Base-by-base conservation (phyloP, 2,113 vertebrate genomes). In the Poecilia latipinna region DNA sequence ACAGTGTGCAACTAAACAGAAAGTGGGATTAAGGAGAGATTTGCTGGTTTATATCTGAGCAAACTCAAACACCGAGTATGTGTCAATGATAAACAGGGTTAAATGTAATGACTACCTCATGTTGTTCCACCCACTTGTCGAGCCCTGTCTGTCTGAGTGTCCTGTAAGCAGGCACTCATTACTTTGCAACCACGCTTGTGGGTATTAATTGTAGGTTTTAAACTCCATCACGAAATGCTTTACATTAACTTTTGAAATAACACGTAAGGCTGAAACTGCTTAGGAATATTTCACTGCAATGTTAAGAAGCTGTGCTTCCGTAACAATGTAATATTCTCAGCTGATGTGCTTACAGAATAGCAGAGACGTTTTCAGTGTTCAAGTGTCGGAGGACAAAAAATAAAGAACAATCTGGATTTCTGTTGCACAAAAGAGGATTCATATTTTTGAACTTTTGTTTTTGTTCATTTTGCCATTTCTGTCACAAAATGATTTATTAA, bases 11-110 rank as follows among this genome's bases (percentile, higher is more conserved):
- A 61, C 69, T 32, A 70, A 35, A 74, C 33, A 75, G 28, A 65
- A 26, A 1, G 15, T 22, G 65, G 74, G 71, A 80, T 82, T 80
- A 77, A 76, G 54, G 70, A 39, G 64, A 77, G 63, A 83, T 83
- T 81, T 63, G 33, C 42, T 26, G 39, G n/a, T 71, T 77, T 84
- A 68, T 75, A 65, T 77, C 64, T 73, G 77, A 48, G 48, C 63
- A 61, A 77, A 65, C 60, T 75, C 8, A 32, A 33, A 19, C 51
- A 68, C 61, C 74, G 68, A 51, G 26, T 61, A 33, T 68, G 57
- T 74, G 44, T 68, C 33, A 7, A 31, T 69, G 39, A 74, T 65
- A 71, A 78, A 67, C 64, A 74, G 72, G 33, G 68, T 76, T 75
- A 60, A 28, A 22, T 37, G 24, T 63, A 1, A 63, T 32, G 35